Evolutionary conservation across 2,113 vertebrate genomes (phyloP).

Genomic region (Pelecanus crispus): DNA sequence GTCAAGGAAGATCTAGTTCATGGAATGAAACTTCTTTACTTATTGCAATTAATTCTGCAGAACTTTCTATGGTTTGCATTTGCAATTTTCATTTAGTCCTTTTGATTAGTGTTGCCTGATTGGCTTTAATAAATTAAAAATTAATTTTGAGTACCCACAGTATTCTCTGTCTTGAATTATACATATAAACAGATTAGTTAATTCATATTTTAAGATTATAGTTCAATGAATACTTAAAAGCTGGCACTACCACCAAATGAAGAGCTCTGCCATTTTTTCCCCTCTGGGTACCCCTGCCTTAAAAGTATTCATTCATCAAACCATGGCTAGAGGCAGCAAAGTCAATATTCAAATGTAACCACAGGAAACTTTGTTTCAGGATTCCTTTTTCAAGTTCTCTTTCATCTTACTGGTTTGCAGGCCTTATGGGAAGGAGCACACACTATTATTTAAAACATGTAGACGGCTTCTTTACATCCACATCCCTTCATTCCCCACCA

Average conservation of each 20-base stretch:
- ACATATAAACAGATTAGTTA: constrained; percentile 15
- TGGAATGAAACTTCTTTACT: not conserved
- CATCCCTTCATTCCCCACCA: not conserved
- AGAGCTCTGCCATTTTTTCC: not conserved
- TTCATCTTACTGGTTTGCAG: not conserved
- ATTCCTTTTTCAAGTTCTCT: not conserved
- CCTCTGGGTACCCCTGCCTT: not conserved
- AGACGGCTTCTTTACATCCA: not conserved
- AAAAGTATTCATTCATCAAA: not conserved
- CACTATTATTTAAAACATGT: not conserved
- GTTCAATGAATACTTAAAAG: constrained; percentile 24
- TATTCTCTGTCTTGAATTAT: constrained; percentile 16
- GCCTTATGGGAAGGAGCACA: not conserved
- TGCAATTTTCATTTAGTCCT: not conserved
- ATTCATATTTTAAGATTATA: constrained; percentile 25
- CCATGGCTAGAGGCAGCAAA: not conserved
- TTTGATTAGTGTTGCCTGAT: constrained; percentile 27
- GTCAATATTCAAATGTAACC: not conserved
- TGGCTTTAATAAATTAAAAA: constrained; percentile 34
- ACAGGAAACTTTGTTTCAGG: not conserved
- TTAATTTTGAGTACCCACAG: not conserved
- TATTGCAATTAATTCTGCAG: not conserved
- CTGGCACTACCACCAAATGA: not conserved
- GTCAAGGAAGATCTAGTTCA: not conserved
- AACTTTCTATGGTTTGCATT: not conserved